Base-by-base conservation (phyloP, 2,888 invertebrate genomes). In the Patella ulyssiponensis region DNA sequence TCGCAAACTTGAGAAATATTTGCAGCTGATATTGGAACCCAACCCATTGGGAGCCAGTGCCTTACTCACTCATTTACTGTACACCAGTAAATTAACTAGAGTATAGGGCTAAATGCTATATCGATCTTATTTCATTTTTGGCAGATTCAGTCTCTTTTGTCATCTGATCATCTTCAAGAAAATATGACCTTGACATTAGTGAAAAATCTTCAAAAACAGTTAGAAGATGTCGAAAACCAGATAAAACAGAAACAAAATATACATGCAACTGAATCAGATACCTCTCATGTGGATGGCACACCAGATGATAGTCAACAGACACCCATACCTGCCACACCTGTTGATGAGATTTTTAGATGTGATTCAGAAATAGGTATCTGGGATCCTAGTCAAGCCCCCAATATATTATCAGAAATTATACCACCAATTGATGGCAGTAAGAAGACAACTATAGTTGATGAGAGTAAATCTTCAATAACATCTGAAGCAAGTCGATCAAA, bases 151-250 rank as follows among this genome's bases (percentile, higher is more conserved):
- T 77, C 78, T 17, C 77, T 86, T 20, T 84, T 84, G 74, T 77
- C 80, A 14, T 78, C 79, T 53, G 84, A 83, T 14, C 64, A 64
- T 23, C 64, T 64, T 64, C 64, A 64, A 20, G 64, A 64, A 23
- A 20, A 64, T 23, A 64, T 85, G 73, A 87, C 88, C 33, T 83
- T 86, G 81, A 84, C 78, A 51, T 74, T 86, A 70, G 86, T 88
- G 9, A 82, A 82, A 74, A 85, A 86, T 74, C 84, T 89, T 12
- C 87, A 88, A 70, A 77, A 80, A 69, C 85, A 87, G 77, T 80
- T 88, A 44, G 77, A 82, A 72, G 82, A 86, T n/a, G 81, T 87
- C 76, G 86, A 88, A 72, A 79, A 75, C 17, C 79, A 81, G 54
- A 80, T 84, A 4, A 79, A 76, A 69, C 78, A 81, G 7, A 78